These are phyloP conservation scores for Drosophila cyrtoloma DNA, from an alignment of 2,888 invertebrate genomes.

Conservation along the genomic window DNA sequence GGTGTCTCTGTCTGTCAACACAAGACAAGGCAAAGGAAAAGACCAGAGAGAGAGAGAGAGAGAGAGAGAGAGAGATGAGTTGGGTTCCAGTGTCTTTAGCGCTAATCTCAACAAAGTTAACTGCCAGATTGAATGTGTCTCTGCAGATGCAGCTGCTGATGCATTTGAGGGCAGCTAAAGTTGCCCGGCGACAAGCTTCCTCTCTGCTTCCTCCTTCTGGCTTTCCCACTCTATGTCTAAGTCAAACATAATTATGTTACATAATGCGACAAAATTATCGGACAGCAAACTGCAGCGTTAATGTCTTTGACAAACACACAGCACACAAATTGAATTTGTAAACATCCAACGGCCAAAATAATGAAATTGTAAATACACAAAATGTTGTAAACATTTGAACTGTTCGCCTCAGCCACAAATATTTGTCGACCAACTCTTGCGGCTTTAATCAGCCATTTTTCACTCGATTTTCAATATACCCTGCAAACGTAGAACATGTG, in stretches of 20 bases:
- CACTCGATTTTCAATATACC: conserved; percentile 12
- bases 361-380: conserved; percentile 73
- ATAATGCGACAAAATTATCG: conserved; percentile 57
- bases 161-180: conserved; percentile 18
- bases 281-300: conserved; percentile 40
- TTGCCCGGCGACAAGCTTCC: conserved; percentile 20
- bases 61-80: background rate
- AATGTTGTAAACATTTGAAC: conserved; percentile 72
- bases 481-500: background rate
- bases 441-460: conserved; percentile 44
- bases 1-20: conserved; percentile 53
- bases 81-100: conserved; percentile 43
- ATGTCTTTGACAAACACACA: conserved; percentile 61
- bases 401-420: conserved; percentile 58
- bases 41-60: background rate
- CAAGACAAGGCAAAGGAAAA: background rate
- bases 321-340: conserved; percentile 34
- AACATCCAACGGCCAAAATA: conserved; percentile 55
- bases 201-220: too few relatives aligned
- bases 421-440: conserved; percentile 53
- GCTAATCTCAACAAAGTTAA: conserved; percentile 58
- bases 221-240: conserved; percentile 6
- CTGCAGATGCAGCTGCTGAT: conserved; percentile 28
- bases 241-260: conserved; percentile 67
- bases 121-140: conserved; percentile 36